A percentile compares a stretch with the other conserved stretches of the same genome.
Conservation (phyloP, 2,888 invertebrate species). For the Idaea dimidiata region DNA sequence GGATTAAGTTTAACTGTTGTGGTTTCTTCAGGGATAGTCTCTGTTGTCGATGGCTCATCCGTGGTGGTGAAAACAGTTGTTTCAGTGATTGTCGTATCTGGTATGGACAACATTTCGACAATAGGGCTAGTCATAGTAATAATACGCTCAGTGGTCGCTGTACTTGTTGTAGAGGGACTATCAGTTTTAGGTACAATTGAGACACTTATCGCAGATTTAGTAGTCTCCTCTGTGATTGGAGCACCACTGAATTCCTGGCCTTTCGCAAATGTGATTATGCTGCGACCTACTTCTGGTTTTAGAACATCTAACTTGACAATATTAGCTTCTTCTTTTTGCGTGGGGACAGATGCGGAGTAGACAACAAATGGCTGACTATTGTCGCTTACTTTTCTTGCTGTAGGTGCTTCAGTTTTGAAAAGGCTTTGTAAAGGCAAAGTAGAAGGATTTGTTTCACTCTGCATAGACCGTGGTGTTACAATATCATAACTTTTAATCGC, state of each 20-base stretch:
- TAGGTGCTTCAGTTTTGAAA: slow-evolving; percentile 80
- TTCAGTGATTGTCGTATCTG: slow-evolving; percentile 35
- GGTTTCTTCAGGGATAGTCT: slow-evolving; percentile 51
- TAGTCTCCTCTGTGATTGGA: slow-evolving; percentile 45
- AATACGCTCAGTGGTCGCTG: slow-evolving; percentile 31
- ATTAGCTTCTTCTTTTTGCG: slow-evolving; percentile 54
- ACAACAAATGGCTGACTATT: slow-evolving; percentile 68
- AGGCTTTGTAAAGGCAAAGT: slow-evolving; percentile 85
- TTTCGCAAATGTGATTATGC: slow-evolving; percentile 64
- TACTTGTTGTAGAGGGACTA: slow-evolving; percentile 29
- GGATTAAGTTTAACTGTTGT: slow-evolving; percentile 56
- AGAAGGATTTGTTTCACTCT: slow-evolving; percentile 75
- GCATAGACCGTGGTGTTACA: slow-evolving; percentile 59
- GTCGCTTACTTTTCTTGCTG: slow-evolving; percentile 48
- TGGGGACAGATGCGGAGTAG: slow-evolving; percentile 64
- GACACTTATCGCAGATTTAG: slow-evolving; percentile 53
- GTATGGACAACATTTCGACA: slow-evolving; percentile 36
- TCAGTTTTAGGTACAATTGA: slow-evolving; percentile 42
- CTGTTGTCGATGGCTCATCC: slow-evolving; percentile 42
- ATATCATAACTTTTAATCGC: slow-evolving; percentile 58
- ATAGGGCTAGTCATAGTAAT: slow-evolving; percentile 34
- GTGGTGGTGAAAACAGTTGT: slow-evolving; percentile 36
- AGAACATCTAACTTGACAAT: slow-evolving; percentile 57
- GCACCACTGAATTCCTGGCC: slow-evolving; percentile 65
- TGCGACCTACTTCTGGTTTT: slow-evolving; percentile 57